Evolutionary conservation across 2,888 invertebrate genomes (phyloP), one percentile per base, ranked within the genome.

Genomic region (Ligdia adustata): DNA sequence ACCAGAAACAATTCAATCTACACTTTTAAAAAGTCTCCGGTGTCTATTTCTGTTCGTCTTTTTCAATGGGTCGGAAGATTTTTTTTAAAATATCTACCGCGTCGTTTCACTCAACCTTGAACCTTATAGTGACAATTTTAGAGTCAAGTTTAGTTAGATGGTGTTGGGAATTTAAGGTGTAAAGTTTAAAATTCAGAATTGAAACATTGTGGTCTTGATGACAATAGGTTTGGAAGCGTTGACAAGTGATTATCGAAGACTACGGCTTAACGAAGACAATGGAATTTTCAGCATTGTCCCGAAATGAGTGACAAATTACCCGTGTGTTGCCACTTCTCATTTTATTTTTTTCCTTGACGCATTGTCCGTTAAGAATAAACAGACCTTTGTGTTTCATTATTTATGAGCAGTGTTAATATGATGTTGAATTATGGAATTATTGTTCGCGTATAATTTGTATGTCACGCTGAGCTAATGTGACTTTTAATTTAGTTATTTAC

Each of bases 241-340:
- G 85, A 88, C 84, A 82, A 79, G 68, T 74, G 75, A 78, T 79
- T 78, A 78, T 77, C 72, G 72, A 72, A 65, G 71, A 72, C 72
- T 32, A 44, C 67, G 66, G 50, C 62, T 67, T 64, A 68, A 65
- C 62, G 67, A 66, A 72, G 72, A 79, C 78, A 78, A 74, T 73
- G 71, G 74, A 72, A 75, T 75, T 78, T 75, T 69, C 70, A 69
- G 64, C 65, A 65, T 66, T 72, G 70, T 75, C 58, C n/a, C 55
- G 60, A 69, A 79, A 70, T 75, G 80, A 79, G 66, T 80, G 87
- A 88, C 81, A 86, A 87, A 88, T 85, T 75, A 64, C 71, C 68
- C 28, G 28, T 52, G 71, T 72, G 49, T 45, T 42, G 14, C 14
- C 42, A 48, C 48, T 43, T 35, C 64, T 57, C 46, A 44, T 59